phyloP scores from a whole-genome alignment of 2,797 vertebrate species.

The Nannoperca australis region DNA sequence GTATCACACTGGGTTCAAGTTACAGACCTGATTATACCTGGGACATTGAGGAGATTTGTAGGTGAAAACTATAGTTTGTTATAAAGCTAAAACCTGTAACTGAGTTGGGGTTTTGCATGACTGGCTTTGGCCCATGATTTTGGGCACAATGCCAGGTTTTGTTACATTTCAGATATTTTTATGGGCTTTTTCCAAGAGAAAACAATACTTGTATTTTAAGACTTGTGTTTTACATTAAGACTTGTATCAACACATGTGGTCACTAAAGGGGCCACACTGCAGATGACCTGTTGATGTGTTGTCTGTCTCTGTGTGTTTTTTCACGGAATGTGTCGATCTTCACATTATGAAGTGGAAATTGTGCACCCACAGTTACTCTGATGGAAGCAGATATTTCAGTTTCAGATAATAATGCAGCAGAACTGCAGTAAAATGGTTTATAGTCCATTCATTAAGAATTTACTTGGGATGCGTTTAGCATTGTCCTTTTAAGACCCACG shows the following conservation, averaged over 20 bases:
- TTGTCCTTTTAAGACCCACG: slow-evolving; percentile 20
- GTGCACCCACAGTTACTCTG: slow-evolving; percentile 32
- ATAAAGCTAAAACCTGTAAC: slow-evolving; percentile 59
- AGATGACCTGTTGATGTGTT: slow-evolving; percentile 38
- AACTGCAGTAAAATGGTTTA: slow-evolving; percentile 23
- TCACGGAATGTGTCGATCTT: slow-evolving; percentile 73
- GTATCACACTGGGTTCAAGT: slow-evolving; percentile 57
- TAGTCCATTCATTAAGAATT: slow-evolving; percentile 31
- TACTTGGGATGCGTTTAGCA: slow-evolving; percentile 19
- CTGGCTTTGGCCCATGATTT: slow-evolving; percentile 47
- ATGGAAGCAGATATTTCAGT: slow-evolving; percentile 35
- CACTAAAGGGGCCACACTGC: slow-evolving; percentile 44
- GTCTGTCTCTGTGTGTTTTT: slow-evolving; percentile 47
- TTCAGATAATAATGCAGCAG: slow-evolving; percentile 36
- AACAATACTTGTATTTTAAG: slow-evolving; percentile 64
- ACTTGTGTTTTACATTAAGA: slow-evolving; percentile 70
- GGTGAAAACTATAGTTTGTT: slow-evolving; percentile 52
- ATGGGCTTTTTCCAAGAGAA: slow-evolving; percentile 66
- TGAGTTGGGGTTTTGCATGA: slow-evolving; percentile 62
- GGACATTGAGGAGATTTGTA: slow-evolving; percentile 53
- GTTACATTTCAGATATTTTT: slow-evolving; percentile 78
- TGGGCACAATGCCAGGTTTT: slow-evolving; percentile 61
- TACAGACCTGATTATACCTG: slow-evolving; percentile 51
- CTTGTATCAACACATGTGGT: slow-evolving; percentile 56
- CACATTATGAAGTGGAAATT: slow-evolving; percentile 78